Evolutionary conservation across 2,797 vertebrate species (phyloP).

Genomic region (Cyprinella venusta): DNA sequence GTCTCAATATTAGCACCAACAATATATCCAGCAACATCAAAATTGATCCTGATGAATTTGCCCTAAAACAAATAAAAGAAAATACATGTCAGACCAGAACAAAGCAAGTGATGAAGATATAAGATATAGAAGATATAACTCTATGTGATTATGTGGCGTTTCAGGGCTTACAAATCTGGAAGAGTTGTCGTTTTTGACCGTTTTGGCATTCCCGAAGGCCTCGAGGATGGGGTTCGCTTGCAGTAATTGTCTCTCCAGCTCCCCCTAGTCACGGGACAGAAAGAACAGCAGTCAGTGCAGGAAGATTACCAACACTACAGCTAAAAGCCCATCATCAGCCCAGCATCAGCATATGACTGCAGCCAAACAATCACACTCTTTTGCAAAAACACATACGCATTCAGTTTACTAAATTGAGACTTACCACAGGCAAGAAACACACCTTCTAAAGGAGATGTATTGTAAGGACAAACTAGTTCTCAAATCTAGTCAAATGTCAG

Average conservation of each 20-base stretch:
- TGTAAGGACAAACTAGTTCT: not conserved
- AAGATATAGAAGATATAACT: no score
- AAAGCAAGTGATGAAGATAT: not conserved
- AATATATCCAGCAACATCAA: constrained; percentile 91
- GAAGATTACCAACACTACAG: not conserved
- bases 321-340: not conserved
- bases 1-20: constrained; percentile 95
- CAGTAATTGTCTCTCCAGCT: constrained; percentile 88
- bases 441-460: not conserved
- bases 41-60: constrained; percentile 95
- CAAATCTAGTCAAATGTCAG: not conserved
- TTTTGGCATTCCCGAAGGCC: constrained; percentile 91
- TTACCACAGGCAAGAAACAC: not conserved
- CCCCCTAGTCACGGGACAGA: constrained; percentile 75
- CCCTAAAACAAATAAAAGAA: constrained; percentile 73
- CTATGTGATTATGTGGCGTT: not conserved
- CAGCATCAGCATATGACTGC: constrained; percentile 30
- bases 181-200: constrained; percentile 91
- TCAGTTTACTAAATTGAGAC: not conserved
- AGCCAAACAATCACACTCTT: constrained; percentile 17
- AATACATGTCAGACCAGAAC: not conserved
- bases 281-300: constrained; percentile 31
- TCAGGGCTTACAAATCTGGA: constrained; percentile 85
- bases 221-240: constrained; percentile 91
- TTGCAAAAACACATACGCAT: constrained; percentile 23